Evolutionary conservation across 2,888 invertebrate species (phyloP).

Genomic region (Pyrrhosoma nymphula): DNA sequence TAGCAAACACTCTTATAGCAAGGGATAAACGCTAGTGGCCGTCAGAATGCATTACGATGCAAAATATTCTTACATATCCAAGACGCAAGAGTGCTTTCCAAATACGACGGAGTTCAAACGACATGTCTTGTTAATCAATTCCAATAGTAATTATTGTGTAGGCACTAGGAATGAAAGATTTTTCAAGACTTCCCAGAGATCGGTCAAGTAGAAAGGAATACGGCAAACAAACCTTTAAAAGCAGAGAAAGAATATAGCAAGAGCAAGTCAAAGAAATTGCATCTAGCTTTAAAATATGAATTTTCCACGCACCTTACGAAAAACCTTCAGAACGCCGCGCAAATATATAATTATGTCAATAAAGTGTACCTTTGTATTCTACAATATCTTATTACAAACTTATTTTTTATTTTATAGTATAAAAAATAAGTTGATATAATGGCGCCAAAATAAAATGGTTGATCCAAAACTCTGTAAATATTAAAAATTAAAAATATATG

Average conservation of each 20-base stretch:
- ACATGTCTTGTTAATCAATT: background rate
- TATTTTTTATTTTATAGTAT: too few relatives aligned
- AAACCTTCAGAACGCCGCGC: too few relatives aligned
- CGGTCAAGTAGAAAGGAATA: background rate
- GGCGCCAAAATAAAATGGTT: too few relatives aligned
- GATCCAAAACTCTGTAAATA: too few relatives aligned
- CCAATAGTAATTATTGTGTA: background rate
- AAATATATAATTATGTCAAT: too few relatives aligned
- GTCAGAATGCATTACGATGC: background rate
- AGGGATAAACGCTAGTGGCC: background rate
- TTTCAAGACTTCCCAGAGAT: background rate
- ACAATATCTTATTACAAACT: too few relatives aligned
- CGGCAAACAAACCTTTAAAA: slow-evolving; percentile 5
- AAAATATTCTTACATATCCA: background rate
- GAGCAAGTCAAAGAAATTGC: background rate
- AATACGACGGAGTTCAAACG: background rate
- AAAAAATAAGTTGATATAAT: too few relatives aligned
- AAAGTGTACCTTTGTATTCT: too few relatives aligned
- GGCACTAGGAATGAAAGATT: background rate
- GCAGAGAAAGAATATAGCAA: background rate
- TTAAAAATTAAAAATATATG: too few relatives aligned
- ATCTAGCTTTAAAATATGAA: background rate
- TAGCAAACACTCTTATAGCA: background rate
- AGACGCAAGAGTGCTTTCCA: background rate
- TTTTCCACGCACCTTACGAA: too few relatives aligned